Conservation (phyloP, 1,140 invertebrate species). For the Diabrotica virgifera region DNA sequence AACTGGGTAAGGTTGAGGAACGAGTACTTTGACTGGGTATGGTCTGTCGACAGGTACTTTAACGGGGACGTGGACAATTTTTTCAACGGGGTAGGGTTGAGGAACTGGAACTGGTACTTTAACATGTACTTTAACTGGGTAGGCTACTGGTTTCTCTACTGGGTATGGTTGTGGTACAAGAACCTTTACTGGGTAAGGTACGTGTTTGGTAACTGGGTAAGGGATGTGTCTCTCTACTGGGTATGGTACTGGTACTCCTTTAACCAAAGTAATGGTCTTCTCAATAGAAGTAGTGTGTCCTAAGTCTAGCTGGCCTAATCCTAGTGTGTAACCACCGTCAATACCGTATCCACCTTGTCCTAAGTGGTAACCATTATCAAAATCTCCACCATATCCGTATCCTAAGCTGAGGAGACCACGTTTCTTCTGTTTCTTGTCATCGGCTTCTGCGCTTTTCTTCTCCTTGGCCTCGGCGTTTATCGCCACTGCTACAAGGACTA, state of each 20-base stretch:
- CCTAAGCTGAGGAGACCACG: constrained; percentile 57
- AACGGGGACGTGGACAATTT: constrained; percentile 63
- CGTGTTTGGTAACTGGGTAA: constrained; percentile 56
- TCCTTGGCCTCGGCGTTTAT: constrained; percentile 59
- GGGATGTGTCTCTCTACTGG: constrained; percentile 64
- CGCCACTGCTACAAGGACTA: constrained; percentile 66
- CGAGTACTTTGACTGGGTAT: constrained; percentile 51
- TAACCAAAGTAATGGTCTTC: constrained; percentile 54
- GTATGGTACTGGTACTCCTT: constrained; percentile 47
- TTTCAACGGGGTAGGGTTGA: constrained; percentile 60
- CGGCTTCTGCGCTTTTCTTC: constrained; percentile 57
- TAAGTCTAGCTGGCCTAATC: constrained; percentile 39
- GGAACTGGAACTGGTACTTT: constrained; percentile 61
- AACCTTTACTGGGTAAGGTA: constrained; percentile 52
- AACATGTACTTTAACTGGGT: constrained; percentile 53
- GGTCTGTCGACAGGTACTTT: constrained; percentile 38
- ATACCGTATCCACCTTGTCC: constrained; percentile 47
- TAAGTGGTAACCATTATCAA: constrained; percentile 55
- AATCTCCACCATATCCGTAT: constrained; percentile 60
- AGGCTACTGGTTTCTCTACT: constrained; percentile 58
- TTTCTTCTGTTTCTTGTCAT: constrained; percentile 66
- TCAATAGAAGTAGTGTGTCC: constrained; percentile 54
- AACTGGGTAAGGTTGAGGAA: constrained; percentile 61
- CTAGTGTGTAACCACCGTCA: constrained; percentile 37
- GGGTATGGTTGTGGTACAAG: constrained; percentile 58